phyloP scores from a whole-genome alignment of 2,888 invertebrate genomes.

The Cybosia mesomella region DNA sequence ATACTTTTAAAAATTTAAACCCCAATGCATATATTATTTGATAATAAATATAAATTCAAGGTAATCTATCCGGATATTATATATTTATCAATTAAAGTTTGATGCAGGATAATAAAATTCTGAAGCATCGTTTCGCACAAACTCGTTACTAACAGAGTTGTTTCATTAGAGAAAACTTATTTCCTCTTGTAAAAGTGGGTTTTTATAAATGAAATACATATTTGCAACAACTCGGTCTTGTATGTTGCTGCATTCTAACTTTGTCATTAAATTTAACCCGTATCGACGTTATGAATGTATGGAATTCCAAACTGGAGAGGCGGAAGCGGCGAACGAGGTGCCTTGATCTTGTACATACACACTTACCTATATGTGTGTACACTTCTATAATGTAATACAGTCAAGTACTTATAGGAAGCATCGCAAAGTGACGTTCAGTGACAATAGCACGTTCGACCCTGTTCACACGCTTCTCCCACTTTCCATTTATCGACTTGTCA shows the following conservation, averaged over 20 bases:
- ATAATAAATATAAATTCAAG: constrained; percentile 22
- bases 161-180: constrained; percentile 28
- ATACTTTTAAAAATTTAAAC: constrained; percentile 12
- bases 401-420: constrained; percentile 63
- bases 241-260: constrained; percentile 46
- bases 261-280: constrained; percentile 55
- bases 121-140: constrained; percentile 8
- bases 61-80: constrained; percentile 18
- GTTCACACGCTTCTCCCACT: constrained; percentile 82
- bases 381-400: constrained; percentile 31
- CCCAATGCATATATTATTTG: constrained; percentile 16
- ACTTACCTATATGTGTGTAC: constrained; percentile 43
- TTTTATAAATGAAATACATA: constrained; percentile 51
- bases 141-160: constrained; percentile 21
- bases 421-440: constrained; percentile 70
- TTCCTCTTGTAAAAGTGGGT: constrained; percentile 38
- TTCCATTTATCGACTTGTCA: constrained; percentile 78
- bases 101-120: constrained; percentile 14
- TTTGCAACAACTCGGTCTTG: constrained; percentile 43
- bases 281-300: constrained; percentile 53
- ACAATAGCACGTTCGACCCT: constrained; percentile 81
- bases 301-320: constrained; percentile 74
- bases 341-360: constrained; percentile 78
- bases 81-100: constrained; percentile 22
- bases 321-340: constrained; percentile 75